phyloP scores from a whole-genome alignment of 2,888 invertebrate genomes.

The Orchesella flavescens region DNA sequence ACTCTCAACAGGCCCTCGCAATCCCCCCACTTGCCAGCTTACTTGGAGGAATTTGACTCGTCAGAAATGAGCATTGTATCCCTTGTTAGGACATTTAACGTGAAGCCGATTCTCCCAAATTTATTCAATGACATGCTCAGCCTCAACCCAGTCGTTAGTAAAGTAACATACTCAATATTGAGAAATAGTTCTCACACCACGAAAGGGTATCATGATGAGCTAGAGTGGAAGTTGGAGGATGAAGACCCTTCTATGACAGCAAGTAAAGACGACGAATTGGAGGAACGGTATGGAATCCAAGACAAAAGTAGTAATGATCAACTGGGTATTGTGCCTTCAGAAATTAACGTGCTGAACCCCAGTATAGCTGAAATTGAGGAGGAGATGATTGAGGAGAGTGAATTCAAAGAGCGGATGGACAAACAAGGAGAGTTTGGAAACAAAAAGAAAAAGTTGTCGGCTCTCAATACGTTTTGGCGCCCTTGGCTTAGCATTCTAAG shows the following conservation, averaged over 20 bases:
- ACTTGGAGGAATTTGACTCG: conserved; percentile 43
- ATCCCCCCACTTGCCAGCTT: background rate
- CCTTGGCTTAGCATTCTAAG: background rate
- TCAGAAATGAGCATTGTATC: conserved; percentile 52
- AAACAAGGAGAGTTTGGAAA: too few relatives aligned
- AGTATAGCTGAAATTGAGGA: too few relatives aligned
- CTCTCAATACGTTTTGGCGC: too few relatives aligned
- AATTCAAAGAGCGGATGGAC: too few relatives aligned
- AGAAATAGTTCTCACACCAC: conserved; percentile 15
- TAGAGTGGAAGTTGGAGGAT: conserved; percentile 35
- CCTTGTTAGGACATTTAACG: conserved; percentile 44
- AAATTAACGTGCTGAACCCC: too few relatives aligned
- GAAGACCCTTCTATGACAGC: background rate
- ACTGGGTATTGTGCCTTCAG: too few relatives aligned
- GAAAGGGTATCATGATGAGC: conserved; percentile 1
- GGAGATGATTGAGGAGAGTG: too few relatives aligned
- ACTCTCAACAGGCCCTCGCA: conserved; percentile 32
- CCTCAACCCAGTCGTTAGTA: conserved; percentile 39
- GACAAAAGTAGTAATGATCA: too few relatives aligned
- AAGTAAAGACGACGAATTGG: background rate
- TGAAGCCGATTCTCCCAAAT: conserved; percentile 41
- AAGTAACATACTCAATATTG: conserved; percentile 28
- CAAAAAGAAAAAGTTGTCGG: too few relatives aligned
- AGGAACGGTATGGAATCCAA: too few relatives aligned
- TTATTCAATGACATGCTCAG: conserved; percentile 41